Base-by-base conservation (phyloP, 2,797 vertebrate genomes). In the Megaceryle alcyon region DNA sequence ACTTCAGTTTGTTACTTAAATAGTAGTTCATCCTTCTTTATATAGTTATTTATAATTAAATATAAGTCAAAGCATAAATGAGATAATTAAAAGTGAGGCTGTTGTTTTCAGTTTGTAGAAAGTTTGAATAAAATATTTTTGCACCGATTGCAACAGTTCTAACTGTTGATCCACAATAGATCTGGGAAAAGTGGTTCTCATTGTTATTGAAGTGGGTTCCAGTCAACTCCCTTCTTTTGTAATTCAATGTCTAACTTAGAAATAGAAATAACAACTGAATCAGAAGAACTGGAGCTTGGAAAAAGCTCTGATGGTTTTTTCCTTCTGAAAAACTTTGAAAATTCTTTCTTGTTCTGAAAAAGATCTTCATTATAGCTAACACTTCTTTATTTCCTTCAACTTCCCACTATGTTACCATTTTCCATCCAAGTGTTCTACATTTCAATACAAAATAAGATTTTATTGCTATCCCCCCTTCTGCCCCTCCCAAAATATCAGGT, bases 401-500 rank as follows among this genome's bases (percentile, higher is more conserved):
- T 82, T 78, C 3, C 10, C 6, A 75, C 17, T 75, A 26, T 46
- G 18, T 29, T 71, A 64, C 3, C 6, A 61, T 75, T 84, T 70
- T 68, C 82, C 22, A 79, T 79, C 13, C 31, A 76, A 9, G 1
- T 84, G 6, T 43, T 88, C 29, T 43, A 14, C 14, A 72, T 90
- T 75, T 88, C 18, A 79, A 31, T 35, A 57, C 5, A 57, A 78
- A 82, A 18, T 56, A 53, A 68, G 35, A 1, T 64, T 33, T 41
- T 57, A 53, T 70, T 70, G 11, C 21, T 57, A 9, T 14, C 39
- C 39, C 39, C 39, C 48, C 48, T 49, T 49, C 25, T 49, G 0
- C 10, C 5, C 1, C 0, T 3, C 2, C 8, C 20, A 53, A 48
- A 0, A 11, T 41, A 64, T 49, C 22, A 69, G 6, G 2, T 75